Evolutionary conservation across 2,888 invertebrate species (phyloP), one percentile per base, ranked within the genome.

Genomic region (Apantesis nais): DNA sequence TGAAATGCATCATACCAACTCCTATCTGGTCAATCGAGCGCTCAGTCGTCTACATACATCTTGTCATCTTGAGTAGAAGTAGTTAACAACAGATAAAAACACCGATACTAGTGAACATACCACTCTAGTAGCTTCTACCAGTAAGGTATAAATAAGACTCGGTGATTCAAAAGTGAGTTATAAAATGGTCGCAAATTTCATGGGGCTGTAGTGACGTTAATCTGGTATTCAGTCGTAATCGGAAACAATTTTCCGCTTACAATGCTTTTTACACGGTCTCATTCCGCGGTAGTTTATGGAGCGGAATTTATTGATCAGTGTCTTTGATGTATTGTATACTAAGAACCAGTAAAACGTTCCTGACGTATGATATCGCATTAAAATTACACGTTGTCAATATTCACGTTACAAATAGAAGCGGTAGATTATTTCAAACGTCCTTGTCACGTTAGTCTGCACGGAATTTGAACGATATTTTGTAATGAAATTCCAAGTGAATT

Each of bases 401-500:
- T 75, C 60, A 25, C 29, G 55, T 39, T 71, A 71, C 63, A 73
- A 77, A 75, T 68, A 72, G 70, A 78, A 70, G 65, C 73, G 68
- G 55, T 74, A 64, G 48, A 62, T 71, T 73, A 77, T 74, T 67
- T 65, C 71, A 69, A 79, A 78, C 68, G 78, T 78, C 70, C 78
- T 78, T 79, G 84, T 79, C 77, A 77, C 75, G 74, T 78, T 83
- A 76, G n/a, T 83, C 83, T 82, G 81, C 79, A 78, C 74, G 80
- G 76, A 71, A 79, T 72, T 70, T 76, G 74, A 85, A 84, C 79
- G 83, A 88, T 88, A 89, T 88, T 85, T 85, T 84, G 79, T 89
- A 90, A 91, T 90, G 89, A 90, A 91, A 91, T 91, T 90, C 91
- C 90, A 68, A 74, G 83, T 80, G 79, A 86, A 89, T 89, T 88